Percentiles rank a stretch among this genome's conserved stretches.
Evolutionary conservation across 2,888 invertebrate species (phyloP).

Genomic region (Orchestes rusci): DNA sequence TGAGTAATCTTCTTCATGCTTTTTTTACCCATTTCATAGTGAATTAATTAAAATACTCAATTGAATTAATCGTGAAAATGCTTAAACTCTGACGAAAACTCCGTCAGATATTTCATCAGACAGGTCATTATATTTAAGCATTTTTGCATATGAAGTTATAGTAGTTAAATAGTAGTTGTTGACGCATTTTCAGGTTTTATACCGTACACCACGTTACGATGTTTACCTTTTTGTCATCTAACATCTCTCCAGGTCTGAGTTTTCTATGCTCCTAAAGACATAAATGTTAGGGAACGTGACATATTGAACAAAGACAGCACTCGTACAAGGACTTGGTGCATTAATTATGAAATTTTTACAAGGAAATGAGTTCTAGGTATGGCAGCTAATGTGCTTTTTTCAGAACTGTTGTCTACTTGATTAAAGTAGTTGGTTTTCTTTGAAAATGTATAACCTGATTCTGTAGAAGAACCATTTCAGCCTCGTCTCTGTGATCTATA

Average conservation of each 20-base stretch:
- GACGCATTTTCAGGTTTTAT: slow-evolving; percentile 14
- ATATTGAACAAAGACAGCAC: not conserved
- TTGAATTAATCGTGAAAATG: too few relatives aligned
- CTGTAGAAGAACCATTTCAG: too few relatives aligned
- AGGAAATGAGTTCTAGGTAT: too few relatives aligned
- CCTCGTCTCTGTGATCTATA: too few relatives aligned
- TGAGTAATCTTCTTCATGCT: too few relatives aligned
- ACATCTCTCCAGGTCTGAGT: slow-evolving; percentile 89
- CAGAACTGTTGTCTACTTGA: too few relatives aligned
- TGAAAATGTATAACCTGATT: too few relatives aligned
- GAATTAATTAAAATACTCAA: slow-evolving; percentile 5
- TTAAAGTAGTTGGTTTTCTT: too few relatives aligned
- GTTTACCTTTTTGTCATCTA: slow-evolving; percentile 90
- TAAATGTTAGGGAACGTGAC: slow-evolving; percentile 22
- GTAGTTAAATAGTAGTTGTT: slow-evolving; percentile 20
- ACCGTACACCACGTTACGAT: slow-evolving; percentile 10
- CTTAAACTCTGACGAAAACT: too few relatives aligned
- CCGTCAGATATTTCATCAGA: too few relatives aligned
- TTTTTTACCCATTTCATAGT: too few relatives aligned
- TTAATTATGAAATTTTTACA: not conserved
- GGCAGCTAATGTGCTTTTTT: too few relatives aligned
- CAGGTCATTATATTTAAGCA: slow-evolving; percentile 8
- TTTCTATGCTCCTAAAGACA: slow-evolving; percentile 72
- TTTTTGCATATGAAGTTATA: slow-evolving; percentile 6
- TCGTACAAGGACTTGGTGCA: not conserved